Evolutionary conservation across 2,113 vertebrate species (phyloP), one percentile per base, ranked within the genome.

Genomic region (Orthonyx spaldingii): DNA sequence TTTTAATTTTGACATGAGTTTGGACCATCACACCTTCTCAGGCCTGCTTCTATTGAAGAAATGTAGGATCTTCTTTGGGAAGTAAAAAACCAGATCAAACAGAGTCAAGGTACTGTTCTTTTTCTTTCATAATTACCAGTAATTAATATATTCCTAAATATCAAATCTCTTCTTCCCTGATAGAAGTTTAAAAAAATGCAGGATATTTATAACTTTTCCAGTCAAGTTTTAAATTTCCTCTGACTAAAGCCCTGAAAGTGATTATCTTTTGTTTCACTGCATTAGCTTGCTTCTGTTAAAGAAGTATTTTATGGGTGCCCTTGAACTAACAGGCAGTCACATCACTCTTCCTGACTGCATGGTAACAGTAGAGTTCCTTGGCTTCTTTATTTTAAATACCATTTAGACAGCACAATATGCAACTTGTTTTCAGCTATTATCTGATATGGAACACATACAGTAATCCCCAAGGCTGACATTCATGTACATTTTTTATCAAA

Each of bases 401-500:
- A 78, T 96, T 93, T 80, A 52, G 64, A 69, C 75, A 79, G 69
- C 71, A 89, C 35, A 90, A 87, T 81, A 64, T 84, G 82, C 32
- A 74, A 53, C 71, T 86, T 30, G 16, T 82, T 95, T 95, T 66
- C 89, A 89, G 64, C 75, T 90, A 44, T 84, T 91, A 81, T 94
- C 93, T 94, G 80, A 90, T 56, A 64, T 47, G 57, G 26, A 89
- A 66, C 41, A 83, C 44, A 53, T 53, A 71, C 47, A 55, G 41
- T 44, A 88, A 66, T 96, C 60, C 75, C 68, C 64, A 84, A 91
- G 80, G 90, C 64, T 96, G 94, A 37, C 39, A 85, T 60, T 42
- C 47, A 10, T 69, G 71, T 56, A 39, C 35, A 35, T 76, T 77
- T 96, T 91, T 94, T 82, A 85, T 93, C 87, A 74, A 41, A 63